Percentiles rank a stretch among this genome's conserved stretches.
phyloP scores from a whole-genome alignment of 2,113 vertebrate genomes.

The Albula goreensis region DNA sequence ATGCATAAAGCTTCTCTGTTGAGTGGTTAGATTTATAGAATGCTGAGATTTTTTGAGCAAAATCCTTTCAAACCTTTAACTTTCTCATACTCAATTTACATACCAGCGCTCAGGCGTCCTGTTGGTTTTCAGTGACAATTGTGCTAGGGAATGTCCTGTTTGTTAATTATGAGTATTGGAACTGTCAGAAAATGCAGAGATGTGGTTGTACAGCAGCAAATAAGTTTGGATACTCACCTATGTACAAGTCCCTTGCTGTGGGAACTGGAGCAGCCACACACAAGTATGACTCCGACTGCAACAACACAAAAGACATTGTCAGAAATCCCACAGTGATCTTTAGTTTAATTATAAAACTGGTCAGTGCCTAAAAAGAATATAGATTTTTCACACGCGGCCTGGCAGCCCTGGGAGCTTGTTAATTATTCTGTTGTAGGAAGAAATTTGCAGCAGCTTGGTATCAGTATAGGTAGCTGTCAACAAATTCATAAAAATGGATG shows the following conservation, averaged over 20 bases:
- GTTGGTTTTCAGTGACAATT: too few species aligned
- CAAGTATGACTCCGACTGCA: constrained; percentile 91
- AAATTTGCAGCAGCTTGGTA: neutral
- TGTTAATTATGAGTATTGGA: neutral
- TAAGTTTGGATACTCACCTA: constrained; percentile 78
- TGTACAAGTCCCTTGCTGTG: constrained; percentile 76
- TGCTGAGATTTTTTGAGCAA: too few species aligned
- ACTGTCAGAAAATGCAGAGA: neutral
- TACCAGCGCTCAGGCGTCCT: too few species aligned
- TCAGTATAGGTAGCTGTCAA: neutral
- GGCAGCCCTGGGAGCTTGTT: neutral
- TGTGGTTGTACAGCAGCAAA: neutral
- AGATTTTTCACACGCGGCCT: neutral
- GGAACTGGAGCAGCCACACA: constrained; percentile 85
- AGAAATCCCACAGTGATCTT: neutral
- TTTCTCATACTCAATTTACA: too few species aligned
- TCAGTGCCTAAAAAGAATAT: too few species aligned
- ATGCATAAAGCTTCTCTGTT: neutral
- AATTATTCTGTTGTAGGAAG: neutral
- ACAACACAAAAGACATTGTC: constrained; percentile 40
- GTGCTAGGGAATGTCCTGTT: too few species aligned
- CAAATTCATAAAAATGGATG: too few species aligned
- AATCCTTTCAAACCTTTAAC: too few species aligned
- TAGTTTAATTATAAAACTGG: neutral
- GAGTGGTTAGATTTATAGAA: neutral